Percentiles rank a stretch among this genome's conserved stretches.
Evolutionary conservation across 2,797 vertebrate species (phyloP).

Genomic region (Ceryle rudis): DNA sequence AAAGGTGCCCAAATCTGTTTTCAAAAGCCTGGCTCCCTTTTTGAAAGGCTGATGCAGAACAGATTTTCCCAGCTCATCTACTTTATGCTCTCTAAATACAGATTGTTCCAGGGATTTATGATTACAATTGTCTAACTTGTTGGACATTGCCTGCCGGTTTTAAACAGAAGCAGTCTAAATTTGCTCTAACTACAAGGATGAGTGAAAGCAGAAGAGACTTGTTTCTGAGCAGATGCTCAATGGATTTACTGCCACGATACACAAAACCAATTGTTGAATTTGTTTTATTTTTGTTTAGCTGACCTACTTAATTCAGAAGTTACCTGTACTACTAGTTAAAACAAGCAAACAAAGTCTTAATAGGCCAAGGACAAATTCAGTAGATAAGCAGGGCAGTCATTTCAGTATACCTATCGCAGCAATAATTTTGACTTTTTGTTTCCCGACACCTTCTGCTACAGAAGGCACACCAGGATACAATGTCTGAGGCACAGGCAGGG

Average conservation of each 20-base stretch:
- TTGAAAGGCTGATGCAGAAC: not conserved
- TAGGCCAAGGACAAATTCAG: not conserved
- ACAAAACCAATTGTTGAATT: not conserved
- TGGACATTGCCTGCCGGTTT: not conserved
- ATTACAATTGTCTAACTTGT: conserved; percentile 4
- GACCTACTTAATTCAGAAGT: not conserved
- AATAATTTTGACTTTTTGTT: not conserved
- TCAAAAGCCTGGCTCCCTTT: conserved; percentile 1
- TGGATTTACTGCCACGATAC: not conserved
- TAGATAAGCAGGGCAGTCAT: not conserved
- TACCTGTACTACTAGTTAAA: not conserved
- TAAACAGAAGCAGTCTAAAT: conserved; percentile 10
- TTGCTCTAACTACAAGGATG: not conserved
- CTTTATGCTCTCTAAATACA: conserved; percentile 31
- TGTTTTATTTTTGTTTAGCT: not conserved
- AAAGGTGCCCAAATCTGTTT: not conserved
- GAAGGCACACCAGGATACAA: not conserved
- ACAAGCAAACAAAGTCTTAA: not conserved
- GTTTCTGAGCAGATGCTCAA: conserved; percentile 22
- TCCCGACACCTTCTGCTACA: not conserved
- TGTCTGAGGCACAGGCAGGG: not conserved
- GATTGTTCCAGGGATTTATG: conserved; percentile 13
- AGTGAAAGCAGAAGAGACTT: not conserved
- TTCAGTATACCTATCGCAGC: not conserved
- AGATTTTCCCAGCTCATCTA: conserved; percentile 12